Base-by-base conservation (phyloP, 23 tunicate species). In the Oikopleura dioica region DNA sequence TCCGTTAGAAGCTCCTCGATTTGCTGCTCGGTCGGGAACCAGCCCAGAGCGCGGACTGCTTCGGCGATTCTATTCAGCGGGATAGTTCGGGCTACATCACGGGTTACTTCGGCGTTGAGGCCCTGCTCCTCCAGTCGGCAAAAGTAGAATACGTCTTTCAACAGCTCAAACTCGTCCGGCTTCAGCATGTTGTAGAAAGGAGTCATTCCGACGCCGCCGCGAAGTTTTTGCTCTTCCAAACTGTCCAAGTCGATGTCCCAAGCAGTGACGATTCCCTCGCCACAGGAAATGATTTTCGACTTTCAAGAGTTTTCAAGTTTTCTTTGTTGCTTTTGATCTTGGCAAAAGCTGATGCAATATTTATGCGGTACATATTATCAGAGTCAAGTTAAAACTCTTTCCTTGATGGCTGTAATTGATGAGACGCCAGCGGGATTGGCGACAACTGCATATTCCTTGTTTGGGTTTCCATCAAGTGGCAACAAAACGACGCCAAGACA, bases 1-100 rank as follows among this genome's bases (percentile, higher is more conserved):
- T 94, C 99, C 59, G 86, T 94, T 1, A 86, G 37, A 80, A 94
- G 84, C 35, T 94, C 95, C 76, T 94, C 99, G 35, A 94, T 78
- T 84, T 86, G 77, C 51, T 75, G 89, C 77, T 94, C 99, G 0
- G 94, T 77, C 0, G 99, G 99, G 68, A 85, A 94, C 38, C 87
- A 94, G 30, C 99, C 99, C 23, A 94, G 80, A 0, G 95, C 95
- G 37, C 95, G 58, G 85, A 94, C 84, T 28, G 83, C 76, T 38
- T 76, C 79, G 26, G 99, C 95, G 68, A 94, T 86, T 81, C 86
- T 87, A 31, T 94, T 83, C 35, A 94, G 86, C 35, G 82, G 86
- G 36, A 94, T 86, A 24, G 83, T 80, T 32, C 59, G 78, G 38
- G 83, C 76, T 0, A 81, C 88, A 35, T 81, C 82, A 30, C 99